Evolutionary conservation across 2,888 invertebrate species (phyloP), one percentile per base, ranked within the genome.

Genomic region (Polyommatus iphigenia): DNA sequence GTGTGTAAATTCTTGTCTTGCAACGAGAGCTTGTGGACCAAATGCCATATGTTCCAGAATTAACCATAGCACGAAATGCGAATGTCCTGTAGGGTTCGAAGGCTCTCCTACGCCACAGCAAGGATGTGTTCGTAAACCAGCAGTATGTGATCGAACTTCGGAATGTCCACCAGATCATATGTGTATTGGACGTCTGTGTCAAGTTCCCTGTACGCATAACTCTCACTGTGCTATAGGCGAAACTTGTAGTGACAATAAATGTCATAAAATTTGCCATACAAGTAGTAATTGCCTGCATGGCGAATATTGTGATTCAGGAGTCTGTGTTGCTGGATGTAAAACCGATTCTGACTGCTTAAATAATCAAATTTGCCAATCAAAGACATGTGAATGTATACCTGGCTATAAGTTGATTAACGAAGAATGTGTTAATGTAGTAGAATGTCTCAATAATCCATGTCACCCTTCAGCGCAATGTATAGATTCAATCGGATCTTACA

Each of bases 231-330:
- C 98, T 0, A 95, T 96, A 71, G 98, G 98, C 18, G 98, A 98
- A 91, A 95, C 97, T 80, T 98, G 98, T 85, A 95, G 95, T 79
- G 96, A 97, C 83, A 96, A 95, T 81, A 95, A 96, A 81, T 98
- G 98, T 85, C 95, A 96, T 29, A 98, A 98, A 93, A 96, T 98
- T 57, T 98, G 98, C 87, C 98, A 98, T 86, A 96, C 97, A 13
- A 98, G 98, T 87, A 97, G 97, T 85, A 98, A 98, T 86, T 98
- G 98, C 85, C 94, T 98, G 83, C 97, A 97, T 2, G 98, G 98
- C 76, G 98, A 98, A 92, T 96, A 98, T 79, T 98, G 98, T 83
- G 96, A 96, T 81, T 96, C 96, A 80, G 98, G 98, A 77, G 95
- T 96, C 71, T 98, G 98, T 85, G 95, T 97, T 85, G 95, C 96